Evolutionary conservation across 2,797 vertebrate species (phyloP).

Genomic region (Tragopan temminckii): DNA sequence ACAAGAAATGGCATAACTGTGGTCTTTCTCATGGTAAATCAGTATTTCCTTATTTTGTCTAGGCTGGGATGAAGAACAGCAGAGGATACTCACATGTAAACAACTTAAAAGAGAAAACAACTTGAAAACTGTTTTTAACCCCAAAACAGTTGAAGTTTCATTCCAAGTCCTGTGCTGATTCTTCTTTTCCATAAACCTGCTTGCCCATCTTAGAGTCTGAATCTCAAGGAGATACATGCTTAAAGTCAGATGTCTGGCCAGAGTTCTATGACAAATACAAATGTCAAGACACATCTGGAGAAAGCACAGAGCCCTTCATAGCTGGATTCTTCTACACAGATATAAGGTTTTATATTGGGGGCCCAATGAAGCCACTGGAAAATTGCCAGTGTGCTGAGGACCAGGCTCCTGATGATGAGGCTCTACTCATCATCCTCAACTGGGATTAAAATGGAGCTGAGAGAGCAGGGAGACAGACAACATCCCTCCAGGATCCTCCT

Average conservation of each 20-base stretch:
- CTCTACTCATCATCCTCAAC: neutral
- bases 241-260: neutral
- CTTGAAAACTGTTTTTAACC: neutral
- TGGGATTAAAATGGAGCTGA: neutral
- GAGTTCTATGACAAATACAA: conserved; percentile 2
- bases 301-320: conserved; percentile 11
- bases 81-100: neutral
- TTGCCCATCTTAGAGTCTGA: conserved; percentile 4
- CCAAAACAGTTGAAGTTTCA: neutral
- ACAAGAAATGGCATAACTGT: conserved; percentile 2
- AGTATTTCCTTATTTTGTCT: neutral
- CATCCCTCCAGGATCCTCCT: neutral
- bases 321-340: neutral
- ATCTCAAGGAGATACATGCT: neutral
- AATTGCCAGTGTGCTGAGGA: neutral
- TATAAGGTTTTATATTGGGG: neutral
- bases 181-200: neutral
- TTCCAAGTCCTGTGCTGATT: neutral
- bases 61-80: neutral
- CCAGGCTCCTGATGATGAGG: neutral
- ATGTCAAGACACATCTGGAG: neutral
- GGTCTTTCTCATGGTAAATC: neutral
- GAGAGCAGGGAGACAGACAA: neutral
- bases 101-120: conserved; percentile 4
- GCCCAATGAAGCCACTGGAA: neutral